Evolutionary conservation across 2,113 vertebrate genomes (phyloP), one percentile per base, ranked within the genome.

Genomic region (Cheilinus undulatus): DNA sequence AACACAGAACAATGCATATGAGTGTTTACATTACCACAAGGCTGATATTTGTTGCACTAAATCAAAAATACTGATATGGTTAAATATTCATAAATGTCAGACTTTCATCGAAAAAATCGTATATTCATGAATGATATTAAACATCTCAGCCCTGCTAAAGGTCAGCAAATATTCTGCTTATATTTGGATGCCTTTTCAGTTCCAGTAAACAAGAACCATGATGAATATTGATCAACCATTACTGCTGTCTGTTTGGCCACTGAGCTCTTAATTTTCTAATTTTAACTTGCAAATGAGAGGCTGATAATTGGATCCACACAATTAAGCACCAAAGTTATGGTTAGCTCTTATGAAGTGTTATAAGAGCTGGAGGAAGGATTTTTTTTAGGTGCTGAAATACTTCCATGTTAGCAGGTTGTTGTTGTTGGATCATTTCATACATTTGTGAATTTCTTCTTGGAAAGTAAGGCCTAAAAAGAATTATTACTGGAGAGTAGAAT

Each of bases 321-420:
- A 45, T 4, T 24, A 3, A 0, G 24, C 27, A 42, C 2, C 26
- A 13, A 23, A 23, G n/a, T n/a, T n/a, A n/a, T 6, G 14, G 27
- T 3, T 11, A 22, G 23, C 22, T 36, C 13, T 36, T 36, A 36
- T 11, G 9, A 36, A 36, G 20, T 56, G 27, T 46, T 36, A 20
- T 15, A 56, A 54, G 23, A 67, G 32, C 20, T 42, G 24, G 6
- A 60, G 53, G 38, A 15, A 26, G 54, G 48, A 7, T 9, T 11
- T 38, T 28, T 42, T 38, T n/a, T 30, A 69, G 22, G 46, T n/a
- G 24, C n/a, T 51, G 15, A 66, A 65, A 49, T 59, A 11, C 20
- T 40, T 3, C 10, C 40, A 42, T 36, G 34, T 12, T n/a, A 40
- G 24, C 13, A 22, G 42, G 30, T 1, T 28, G 4, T 42, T 13